Conservation (phyloP, 2,888 invertebrate genomes). For the Choristoneura rosaceana region DNA sequence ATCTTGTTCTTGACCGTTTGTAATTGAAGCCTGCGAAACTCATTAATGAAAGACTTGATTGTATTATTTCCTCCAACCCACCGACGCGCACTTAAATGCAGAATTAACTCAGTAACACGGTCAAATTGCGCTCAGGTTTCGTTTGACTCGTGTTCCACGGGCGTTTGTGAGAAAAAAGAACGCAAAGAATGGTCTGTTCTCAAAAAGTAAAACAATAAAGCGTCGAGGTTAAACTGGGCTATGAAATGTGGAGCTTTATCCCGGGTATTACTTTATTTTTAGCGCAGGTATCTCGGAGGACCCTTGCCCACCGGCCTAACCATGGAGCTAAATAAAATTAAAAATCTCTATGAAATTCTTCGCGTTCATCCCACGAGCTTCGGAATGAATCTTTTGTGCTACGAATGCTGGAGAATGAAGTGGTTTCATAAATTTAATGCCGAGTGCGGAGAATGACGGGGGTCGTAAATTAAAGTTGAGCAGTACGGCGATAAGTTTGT, state of each 20-base stretch:
- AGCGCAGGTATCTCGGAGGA: slow-evolving; percentile 64
- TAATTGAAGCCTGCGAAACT: slow-evolving; percentile 51
- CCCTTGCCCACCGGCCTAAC: slow-evolving; percentile 55
- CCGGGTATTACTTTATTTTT: slow-evolving; percentile 66
- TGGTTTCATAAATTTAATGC: slow-evolving; percentile 42
- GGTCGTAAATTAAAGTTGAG: slow-evolving; percentile 37
- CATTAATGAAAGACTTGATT: slow-evolving; percentile 54
- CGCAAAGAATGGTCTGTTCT: slow-evolving; percentile 48
- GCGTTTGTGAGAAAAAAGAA: slow-evolving; percentile 52
- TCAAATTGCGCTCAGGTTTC: slow-evolving; percentile 58
- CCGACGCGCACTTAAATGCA: slow-evolving; percentile 58
- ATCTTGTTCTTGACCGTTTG: slow-evolving; percentile 53
- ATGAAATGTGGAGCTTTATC: slow-evolving; percentile 64
- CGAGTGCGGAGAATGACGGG: slow-evolving; percentile 36
- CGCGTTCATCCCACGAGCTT: slow-evolving; percentile 55
- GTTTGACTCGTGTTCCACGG: slow-evolving; percentile 49
- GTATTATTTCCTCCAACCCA: slow-evolving; percentile 48
- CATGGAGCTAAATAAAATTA: slow-evolving; percentile 63
- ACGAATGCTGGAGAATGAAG: slow-evolving; percentile 36
- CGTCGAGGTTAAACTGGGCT: slow-evolving; percentile 50
- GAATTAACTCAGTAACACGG: slow-evolving; percentile 70
- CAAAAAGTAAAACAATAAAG: slow-evolving; percentile 50
- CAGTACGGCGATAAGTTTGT: slow-evolving; percentile 38
- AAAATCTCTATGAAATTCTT: slow-evolving; percentile 62
- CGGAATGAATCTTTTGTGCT: slow-evolving; percentile 47